Evolutionary conservation across 2,888 invertebrate species (phyloP), one percentile per base, ranked within the genome.

Genomic region (Lochmaea crataegi): DNA sequence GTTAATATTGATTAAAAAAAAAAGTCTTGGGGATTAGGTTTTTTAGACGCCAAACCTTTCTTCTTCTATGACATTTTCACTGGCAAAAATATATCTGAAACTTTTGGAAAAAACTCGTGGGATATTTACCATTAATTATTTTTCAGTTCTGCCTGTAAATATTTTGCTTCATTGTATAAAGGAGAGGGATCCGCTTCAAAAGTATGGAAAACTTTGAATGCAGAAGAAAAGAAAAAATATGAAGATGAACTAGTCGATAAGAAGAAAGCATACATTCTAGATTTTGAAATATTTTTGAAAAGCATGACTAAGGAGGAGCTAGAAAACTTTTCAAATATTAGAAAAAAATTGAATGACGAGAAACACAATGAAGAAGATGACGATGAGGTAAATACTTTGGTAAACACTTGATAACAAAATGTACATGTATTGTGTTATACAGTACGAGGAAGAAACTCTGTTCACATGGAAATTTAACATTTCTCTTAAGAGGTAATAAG

Each of bases 261-360:
- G 69, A 87, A 88, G 78, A 83, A 86, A 45, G 84, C 86, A 61
- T 89, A 89, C 78, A 86, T 87, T 66, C 79, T 82, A 18, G 83
- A 87, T 18, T 88, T 86, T 76, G 87, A 87, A 77, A 80, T 81
- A 67, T 88, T 87, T 78, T 79, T 88, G 10, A 86, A 86, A 78
- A 84, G 86, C 69, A 79, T 88, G 68, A 82, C 85, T 38, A 86
- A n/a, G n/a, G n/a, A n/a, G n/a, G n/a, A n/a, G n/a, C n/a, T 88
- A 56, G 85, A 85, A 72, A 83, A 84, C 63, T 88, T 85, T 79
- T 87, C 86, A 6, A 81, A 77, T 56, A 76, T 74, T 1, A 76
- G 79, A 66, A 74, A 67, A 26, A 76, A 71, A 64, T 58, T 71
- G 16, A 75, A 75, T 22, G 73, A 73, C 42, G 56, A 76, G 51